phyloP scores from a whole-genome alignment of 92 coral and sea anemone species.

The Siderastrea radians region DNA sequence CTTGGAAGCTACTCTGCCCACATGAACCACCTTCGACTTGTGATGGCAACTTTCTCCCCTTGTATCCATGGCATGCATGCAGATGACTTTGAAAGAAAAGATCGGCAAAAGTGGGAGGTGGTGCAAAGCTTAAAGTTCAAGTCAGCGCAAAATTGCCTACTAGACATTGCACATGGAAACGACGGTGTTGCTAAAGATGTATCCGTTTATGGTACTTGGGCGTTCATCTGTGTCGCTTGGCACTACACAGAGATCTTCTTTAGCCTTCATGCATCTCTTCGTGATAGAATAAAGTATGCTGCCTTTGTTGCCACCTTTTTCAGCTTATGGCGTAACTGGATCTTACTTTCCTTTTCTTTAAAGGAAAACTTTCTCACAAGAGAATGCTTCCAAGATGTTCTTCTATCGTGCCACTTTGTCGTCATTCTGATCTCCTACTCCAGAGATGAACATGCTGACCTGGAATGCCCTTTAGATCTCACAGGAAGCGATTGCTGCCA shows the following conservation, averaged over 20 bases:
- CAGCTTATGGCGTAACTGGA: slow-evolving; percentile 74
- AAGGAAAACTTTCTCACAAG: slow-evolving; percentile 70
- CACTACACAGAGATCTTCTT: slow-evolving; percentile 72
- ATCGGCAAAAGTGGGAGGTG: slow-evolving; percentile 75
- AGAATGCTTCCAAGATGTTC: slow-evolving; percentile 72
- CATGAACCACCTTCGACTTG: slow-evolving; percentile 55
- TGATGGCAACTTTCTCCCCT: slow-evolving; percentile 47
- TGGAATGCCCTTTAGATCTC: slow-evolving; percentile 64
- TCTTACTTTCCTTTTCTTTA: slow-evolving; percentile 25
- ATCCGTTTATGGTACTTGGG: slow-evolving; percentile 75
- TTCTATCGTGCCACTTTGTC: slow-evolving; percentile 69
- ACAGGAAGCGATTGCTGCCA: slow-evolving; percentile 68
- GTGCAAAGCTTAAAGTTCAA: slow-evolving; percentile 69
- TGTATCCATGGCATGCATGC: slow-evolving; percentile 32
- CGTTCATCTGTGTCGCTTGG: slow-evolving; percentile 72
- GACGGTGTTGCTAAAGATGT: slow-evolving; percentile 66
- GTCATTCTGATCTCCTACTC: slow-evolving; percentile 63
- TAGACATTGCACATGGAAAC: slow-evolving; percentile 61
- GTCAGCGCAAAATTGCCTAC: slow-evolving; percentile 61
- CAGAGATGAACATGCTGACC: slow-evolving; percentile 66
- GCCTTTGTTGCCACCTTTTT: slow-evolving; percentile 68
- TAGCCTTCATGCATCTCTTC: slow-evolving; percentile 73
- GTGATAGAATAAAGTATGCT: slow-evolving; percentile 67
- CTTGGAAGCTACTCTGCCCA: slow-evolving; percentile 61
- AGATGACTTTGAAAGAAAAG: slow-evolving; percentile 54